Percentiles rank a stretch among this genome's conserved stretches.
Conservation (phyloP, 2,113 vertebrate species). For the Syrmaticus mikado region DNA sequence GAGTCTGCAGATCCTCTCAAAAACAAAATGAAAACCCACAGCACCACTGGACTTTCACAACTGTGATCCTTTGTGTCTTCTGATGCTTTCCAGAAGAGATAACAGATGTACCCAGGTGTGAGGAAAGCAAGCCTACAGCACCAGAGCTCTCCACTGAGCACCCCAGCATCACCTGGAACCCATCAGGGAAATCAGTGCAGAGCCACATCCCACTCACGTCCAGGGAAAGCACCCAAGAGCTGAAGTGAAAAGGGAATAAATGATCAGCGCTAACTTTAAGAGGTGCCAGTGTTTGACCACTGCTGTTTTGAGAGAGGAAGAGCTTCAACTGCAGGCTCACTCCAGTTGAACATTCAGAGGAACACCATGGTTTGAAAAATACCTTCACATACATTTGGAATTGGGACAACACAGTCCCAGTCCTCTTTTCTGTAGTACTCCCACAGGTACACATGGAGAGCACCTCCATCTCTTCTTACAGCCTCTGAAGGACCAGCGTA, state of each 20-base stretch:
- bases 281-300: rapidly evolving
- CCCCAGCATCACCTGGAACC: rapidly evolving
- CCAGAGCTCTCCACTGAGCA: rapidly evolving
- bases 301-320: neutral
- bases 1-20: neutral
- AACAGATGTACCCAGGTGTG: neutral
- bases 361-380: neutral
- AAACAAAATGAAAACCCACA: neutral
- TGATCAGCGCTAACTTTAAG: neutral
- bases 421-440: neutral
- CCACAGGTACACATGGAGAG: too few relatives aligned
- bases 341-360: neutral
- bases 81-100: neutral
- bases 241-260: neutral
- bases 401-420: neutral
- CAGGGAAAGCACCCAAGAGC: neutral
- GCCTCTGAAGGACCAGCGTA: too few relatives aligned
- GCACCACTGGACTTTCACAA: neutral
- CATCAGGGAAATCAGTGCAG: neutral
- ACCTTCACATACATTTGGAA: neutral
- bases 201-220: rapidly evolving
- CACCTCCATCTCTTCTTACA: too few relatives aligned
- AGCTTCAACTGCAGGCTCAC: neutral
- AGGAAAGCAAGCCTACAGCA: neutral
- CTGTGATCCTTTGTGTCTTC: neutral